A percentile compares a stretch with the other conserved stretches of the same genome.
phyloP scores from a whole-genome alignment of 1,140 invertebrate genomes.

The Psilanteris sp. region DNA sequence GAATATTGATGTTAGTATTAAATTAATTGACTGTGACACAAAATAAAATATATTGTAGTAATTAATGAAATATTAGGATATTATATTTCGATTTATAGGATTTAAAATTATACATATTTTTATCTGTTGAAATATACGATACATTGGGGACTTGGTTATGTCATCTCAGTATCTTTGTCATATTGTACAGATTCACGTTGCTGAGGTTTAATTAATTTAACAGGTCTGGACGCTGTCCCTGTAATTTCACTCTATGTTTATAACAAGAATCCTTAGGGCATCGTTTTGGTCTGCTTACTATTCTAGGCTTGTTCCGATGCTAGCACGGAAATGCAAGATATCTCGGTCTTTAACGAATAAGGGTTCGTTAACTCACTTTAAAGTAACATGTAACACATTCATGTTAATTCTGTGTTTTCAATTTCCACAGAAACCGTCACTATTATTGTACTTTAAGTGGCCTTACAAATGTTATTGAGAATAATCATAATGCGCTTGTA shows the following conservation, averaged over 20 bases:
- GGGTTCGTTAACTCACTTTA: slow-evolving; percentile 49
- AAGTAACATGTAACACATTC: slow-evolving; percentile 36
- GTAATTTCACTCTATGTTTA: slow-evolving; percentile 65
- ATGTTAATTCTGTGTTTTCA: slow-evolving; percentile 41
- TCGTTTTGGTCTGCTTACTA: slow-evolving; percentile 52
- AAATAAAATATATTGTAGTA: too few species aligned
- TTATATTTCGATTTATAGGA: too few species aligned
- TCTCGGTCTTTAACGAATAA: slow-evolving; percentile 53
- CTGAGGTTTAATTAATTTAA: slow-evolving; percentile 69
- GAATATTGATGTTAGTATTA: too few species aligned
- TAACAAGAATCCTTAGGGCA: slow-evolving; percentile 62
- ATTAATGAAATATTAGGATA: too few species aligned
- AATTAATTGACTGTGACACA: too few species aligned
- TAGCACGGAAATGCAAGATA: slow-evolving; percentile 38
- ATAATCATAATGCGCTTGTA: slow-evolving; percentile 16
- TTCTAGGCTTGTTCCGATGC: slow-evolving; percentile 25
- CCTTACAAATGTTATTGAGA: slow-evolving; percentile 18
- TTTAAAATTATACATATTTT: too few species aligned
- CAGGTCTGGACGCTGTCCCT: slow-evolving; percentile 53
- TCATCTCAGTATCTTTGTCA: slow-evolving; percentile 38
- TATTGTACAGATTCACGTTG: slow-evolving; percentile 36
- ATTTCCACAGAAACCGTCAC: slow-evolving; percentile 4
- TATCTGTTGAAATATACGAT: too few species aligned
- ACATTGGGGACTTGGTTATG: slow-evolving; percentile 41
- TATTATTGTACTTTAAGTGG: slow-evolving; percentile 21